phyloP scores from a whole-genome alignment of 2,113 vertebrate species.

The Centropus unirufus region DNA sequence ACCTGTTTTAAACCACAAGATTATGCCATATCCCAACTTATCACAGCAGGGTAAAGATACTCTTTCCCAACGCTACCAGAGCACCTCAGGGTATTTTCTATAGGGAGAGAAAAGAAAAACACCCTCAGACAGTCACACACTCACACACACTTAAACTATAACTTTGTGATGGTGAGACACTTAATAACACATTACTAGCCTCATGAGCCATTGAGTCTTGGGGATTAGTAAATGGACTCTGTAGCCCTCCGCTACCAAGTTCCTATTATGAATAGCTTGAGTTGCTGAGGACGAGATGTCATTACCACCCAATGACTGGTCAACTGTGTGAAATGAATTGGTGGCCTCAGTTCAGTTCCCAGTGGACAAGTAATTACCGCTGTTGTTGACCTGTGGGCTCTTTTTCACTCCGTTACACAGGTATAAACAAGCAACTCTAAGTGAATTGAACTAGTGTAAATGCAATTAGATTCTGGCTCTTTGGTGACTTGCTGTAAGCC shows the following conservation, averaged over 20 bases:
- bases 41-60: neutral
- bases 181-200: constrained; percentile 52
- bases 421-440: constrained; percentile 39
- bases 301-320: constrained; percentile 39
- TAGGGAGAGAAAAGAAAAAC: neutral
- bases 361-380: constrained; percentile 45
- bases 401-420: constrained; percentile 41
- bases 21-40: constrained; percentile 11
- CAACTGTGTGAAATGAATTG: constrained; percentile 63
- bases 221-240: constrained; percentile 61
- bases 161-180: constrained; percentile 22
- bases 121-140: neutral
- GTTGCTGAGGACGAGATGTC: constrained; percentile 36
- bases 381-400: constrained; percentile 11
- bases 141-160: neutral
- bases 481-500: neutral
- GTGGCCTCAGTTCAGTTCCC: constrained; percentile 46
- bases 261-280: constrained; percentile 19
- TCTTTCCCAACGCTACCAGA: neutral
- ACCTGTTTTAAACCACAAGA: neutral
- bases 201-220: constrained; percentile 44
- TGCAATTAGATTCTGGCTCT: constrained; percentile 26
- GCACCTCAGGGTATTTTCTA: neutral
- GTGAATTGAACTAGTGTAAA: constrained; percentile 54
- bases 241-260: constrained; percentile 1